A percentile compares a stretch with the other conserved stretches of the same genome.
phyloP scores from a whole-genome alignment of 2,888 invertebrate genomes.

The Epirrhoe tristata region DNA sequence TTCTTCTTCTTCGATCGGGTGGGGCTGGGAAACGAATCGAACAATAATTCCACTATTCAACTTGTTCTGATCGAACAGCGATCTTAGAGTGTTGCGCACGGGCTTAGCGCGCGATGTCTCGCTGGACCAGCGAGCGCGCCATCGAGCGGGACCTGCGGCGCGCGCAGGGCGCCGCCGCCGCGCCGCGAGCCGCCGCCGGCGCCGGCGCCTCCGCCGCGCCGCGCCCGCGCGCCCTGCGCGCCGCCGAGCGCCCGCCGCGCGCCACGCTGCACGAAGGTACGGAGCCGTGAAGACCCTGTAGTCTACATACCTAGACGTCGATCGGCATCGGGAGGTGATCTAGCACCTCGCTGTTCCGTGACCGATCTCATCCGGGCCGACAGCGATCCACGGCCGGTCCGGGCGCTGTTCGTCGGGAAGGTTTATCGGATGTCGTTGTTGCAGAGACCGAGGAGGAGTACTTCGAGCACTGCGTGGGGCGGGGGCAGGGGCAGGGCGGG shows the following conservation, averaged over 20 bases:
- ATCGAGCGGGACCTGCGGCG: constrained; percentile 62
- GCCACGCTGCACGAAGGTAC: not conserved
- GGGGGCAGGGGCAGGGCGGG: constrained; percentile 42
- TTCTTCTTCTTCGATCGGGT: too few species aligned
- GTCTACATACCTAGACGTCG: too few species aligned
- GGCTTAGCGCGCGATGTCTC: constrained; percentile 38
- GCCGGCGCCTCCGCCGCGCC: not conserved
- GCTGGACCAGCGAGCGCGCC: constrained; percentile 59
- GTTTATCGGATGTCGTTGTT: constrained; percentile 23
- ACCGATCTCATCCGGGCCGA: too few species aligned
- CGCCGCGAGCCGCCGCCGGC: not conserved
- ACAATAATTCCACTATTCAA: too few species aligned
- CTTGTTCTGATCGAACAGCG: not conserved
- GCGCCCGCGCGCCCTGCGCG: not conserved
- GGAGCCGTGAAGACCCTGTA: too few species aligned
- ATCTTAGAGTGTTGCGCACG: not conserved
- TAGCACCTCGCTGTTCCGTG: too few species aligned
- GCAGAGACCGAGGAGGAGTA: constrained; percentile 65
- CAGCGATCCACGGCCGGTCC: too few species aligned
- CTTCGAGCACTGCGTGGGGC: constrained; percentile 46
- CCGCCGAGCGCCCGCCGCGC: constrained; percentile 8
- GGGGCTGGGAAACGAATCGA: too few species aligned
- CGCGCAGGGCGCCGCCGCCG: constrained; percentile 55
- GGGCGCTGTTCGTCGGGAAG: too few species aligned
- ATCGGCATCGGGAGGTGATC: too few species aligned